A percentile compares a stretch with the other conserved stretches of the same genome.
phyloP scores from a whole-genome alignment of 2,113 vertebrate genomes.

The Cottus gobio region DNA sequence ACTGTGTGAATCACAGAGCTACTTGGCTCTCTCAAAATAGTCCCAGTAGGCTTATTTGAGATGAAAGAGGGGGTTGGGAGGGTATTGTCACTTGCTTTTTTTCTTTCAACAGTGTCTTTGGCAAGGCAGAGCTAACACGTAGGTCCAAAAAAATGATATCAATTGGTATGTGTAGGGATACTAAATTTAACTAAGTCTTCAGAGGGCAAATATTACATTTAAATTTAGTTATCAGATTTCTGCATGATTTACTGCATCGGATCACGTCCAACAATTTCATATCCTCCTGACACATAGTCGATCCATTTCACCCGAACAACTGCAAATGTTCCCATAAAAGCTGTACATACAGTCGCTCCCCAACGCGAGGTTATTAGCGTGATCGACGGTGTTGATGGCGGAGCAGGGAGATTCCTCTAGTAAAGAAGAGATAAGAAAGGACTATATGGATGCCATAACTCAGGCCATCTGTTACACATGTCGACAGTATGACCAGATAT shows the following conservation, averaged over 20 bases:
- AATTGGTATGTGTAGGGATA: slow-evolving; percentile 34
- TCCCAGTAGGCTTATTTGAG: slow-evolving; percentile 64
- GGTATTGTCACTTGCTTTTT: slow-evolving; percentile 47
- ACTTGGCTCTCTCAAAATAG: slow-evolving; percentile 59
- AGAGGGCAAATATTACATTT: background rate
- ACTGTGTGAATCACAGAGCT: slow-evolving; percentile 63
- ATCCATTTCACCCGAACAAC: slow-evolving; percentile 11
- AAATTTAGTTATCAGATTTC: background rate
- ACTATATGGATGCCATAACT: slow-evolving; percentile 57
- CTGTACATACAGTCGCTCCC: background rate
- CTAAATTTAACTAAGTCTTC: slow-evolving; percentile 21
- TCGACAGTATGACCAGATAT: slow-evolving; percentile 46
- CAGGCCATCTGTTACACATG: slow-evolving; percentile 61
- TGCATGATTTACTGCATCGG: slow-evolving; percentile 3
- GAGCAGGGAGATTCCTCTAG: slow-evolving; percentile 42
- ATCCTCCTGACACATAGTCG: slow-evolving; percentile 13
- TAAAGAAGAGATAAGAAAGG: slow-evolving; percentile 41
- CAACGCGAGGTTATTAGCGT: slow-evolving; percentile 18
- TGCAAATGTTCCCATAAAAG: slow-evolving; percentile 7
- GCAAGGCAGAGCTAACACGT: slow-evolving; percentile 39
- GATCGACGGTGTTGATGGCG: slow-evolving; percentile 21
- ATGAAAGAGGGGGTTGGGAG: slow-evolving; percentile 57
- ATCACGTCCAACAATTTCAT: slow-evolving; percentile 15
- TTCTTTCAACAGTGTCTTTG: slow-evolving; percentile 48
- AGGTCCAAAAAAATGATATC: slow-evolving; percentile 38